phyloP scores from a whole-genome alignment of 1,140 invertebrate species.

The Wasmannia auropunctata region DNA sequence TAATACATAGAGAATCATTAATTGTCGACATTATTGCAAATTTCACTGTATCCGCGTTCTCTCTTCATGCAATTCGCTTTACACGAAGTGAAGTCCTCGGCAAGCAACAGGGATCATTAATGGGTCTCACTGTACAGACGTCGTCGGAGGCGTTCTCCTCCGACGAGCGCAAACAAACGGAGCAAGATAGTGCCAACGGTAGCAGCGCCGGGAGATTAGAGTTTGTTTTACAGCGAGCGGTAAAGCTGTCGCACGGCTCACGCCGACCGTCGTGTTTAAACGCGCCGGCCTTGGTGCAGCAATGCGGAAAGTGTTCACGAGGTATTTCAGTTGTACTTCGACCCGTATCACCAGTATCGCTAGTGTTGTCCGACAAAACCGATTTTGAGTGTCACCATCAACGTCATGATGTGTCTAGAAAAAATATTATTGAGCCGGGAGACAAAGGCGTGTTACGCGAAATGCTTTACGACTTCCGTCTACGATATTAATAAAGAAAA shows the following conservation, averaged over 20 bases:
- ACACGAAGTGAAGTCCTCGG: constrained; percentile 1
- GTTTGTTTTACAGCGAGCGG: constrained; percentile 84
- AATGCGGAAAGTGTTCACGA: constrained; percentile 47
- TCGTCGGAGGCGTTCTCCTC: constrained; percentile 52
- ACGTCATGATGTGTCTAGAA: not conserved
- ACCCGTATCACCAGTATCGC: too few species aligned
- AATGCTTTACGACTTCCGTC: not conserved
- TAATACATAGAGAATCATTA: not conserved
- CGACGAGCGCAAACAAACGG: constrained; percentile 75
- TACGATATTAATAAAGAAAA: constrained; percentile 1
- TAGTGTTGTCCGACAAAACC: not conserved
- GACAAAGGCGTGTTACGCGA: not conserved
- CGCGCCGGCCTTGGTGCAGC: constrained; percentile 61
- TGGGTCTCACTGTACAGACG: constrained; percentile 40
- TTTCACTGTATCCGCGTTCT: not conserved
- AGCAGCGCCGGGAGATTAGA: constrained; percentile 83
- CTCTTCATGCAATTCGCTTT: not conserved
- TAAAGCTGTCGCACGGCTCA: constrained; percentile 82
- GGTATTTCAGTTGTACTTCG: constrained; percentile 42
- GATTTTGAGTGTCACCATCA: not conserved
- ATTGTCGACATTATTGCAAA: not conserved
- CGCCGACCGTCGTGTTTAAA: constrained; percentile 77
- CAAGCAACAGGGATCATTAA: constrained; percentile 45
- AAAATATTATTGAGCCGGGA: constrained; percentile 58
- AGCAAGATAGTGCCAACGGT: constrained; percentile 80